Conservation (phyloP, 2,797 vertebrate genomes). For the Lates japonicus region DNA sequence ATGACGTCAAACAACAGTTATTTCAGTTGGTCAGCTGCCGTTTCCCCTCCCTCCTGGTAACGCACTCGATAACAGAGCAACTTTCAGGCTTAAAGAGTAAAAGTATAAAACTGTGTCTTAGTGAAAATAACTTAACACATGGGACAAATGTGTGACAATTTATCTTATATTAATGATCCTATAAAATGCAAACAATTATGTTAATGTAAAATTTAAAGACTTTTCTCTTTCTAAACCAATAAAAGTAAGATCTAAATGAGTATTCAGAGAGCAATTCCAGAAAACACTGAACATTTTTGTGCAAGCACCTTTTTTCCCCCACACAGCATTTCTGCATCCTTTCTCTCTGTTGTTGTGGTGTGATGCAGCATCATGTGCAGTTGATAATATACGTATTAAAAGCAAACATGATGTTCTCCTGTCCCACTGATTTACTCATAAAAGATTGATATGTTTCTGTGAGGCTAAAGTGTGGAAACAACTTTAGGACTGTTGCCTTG, state of each 20-base stretch:
- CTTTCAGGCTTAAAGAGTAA: slow-evolving; percentile 82
- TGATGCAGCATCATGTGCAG: background rate
- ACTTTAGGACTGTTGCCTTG: slow-evolving; percentile 79
- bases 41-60: slow-evolving; percentile 86
- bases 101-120: slow-evolving; percentile 53
- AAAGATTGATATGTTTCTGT: slow-evolving; percentile 51
- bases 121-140: slow-evolving; percentile 68
- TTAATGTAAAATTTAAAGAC: background rate
- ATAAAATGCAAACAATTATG: background rate
- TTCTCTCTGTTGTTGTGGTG: background rate
- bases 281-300: background rate
- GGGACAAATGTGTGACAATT: slow-evolving; percentile 31
- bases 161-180: background rate
- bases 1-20: slow-evolving; percentile 90
- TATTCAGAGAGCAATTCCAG: background rate
- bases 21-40: slow-evolving; percentile 89
- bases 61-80: slow-evolving; percentile 87
- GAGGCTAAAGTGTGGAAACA: slow-evolving; percentile 72
- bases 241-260: background rate
- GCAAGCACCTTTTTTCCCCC: background rate
- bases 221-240: background rate
- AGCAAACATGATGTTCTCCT: slow-evolving; percentile 23
- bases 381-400: slow-evolving; percentile 41
- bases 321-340: slow-evolving; percentile 11
- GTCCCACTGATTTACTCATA: slow-evolving; percentile 50